These are phyloP conservation scores for Microcaecilia unicolor DNA, from an alignment of 2,797 vertebrate genomes.

Conservation along the genomic window DNA sequence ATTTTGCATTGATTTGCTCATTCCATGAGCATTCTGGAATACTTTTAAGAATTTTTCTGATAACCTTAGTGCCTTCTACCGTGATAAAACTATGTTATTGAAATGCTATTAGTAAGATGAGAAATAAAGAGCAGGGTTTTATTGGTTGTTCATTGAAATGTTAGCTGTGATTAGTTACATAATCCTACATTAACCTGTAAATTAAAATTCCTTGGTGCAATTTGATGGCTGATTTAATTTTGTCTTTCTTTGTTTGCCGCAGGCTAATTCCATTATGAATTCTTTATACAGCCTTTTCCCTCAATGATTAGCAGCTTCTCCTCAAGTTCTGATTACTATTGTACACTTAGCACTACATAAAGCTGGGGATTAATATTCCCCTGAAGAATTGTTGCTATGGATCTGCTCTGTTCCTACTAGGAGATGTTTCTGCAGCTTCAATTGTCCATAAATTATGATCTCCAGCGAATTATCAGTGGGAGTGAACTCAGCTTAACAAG, in stretches of 20 bases:
- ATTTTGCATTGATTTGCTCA: slow-evolving; percentile 43
- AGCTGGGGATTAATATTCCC: slow-evolving; percentile 99
- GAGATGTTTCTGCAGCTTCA: slow-evolving; percentile 97
- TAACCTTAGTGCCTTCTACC: slow-evolving; percentile 43
- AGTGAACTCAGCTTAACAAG: slow-evolving; percentile 82
- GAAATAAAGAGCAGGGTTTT: slow-evolving; percentile 60
- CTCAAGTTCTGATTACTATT: slow-evolving; percentile 99
- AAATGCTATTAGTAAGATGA: slow-evolving; percentile 58
- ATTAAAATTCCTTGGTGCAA: slow-evolving; percentile 99
- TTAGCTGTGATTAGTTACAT: slow-evolving; percentile 99
- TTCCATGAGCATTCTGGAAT: slow-evolving; percentile 34
- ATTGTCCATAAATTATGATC: slow-evolving; percentile 99
- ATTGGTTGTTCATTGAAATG: slow-evolving; percentile 81
- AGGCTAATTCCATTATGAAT: slow-evolving; percentile 99
- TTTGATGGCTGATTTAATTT: slow-evolving; percentile 99
- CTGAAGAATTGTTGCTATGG: slow-evolving; percentile 98
- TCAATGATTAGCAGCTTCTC: slow-evolving; percentile 99
- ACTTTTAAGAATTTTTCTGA: slow-evolving; percentile 47
- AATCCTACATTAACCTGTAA: slow-evolving; percentile 99
- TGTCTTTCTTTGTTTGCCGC: slow-evolving; percentile 88
- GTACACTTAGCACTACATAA: slow-evolving; percentile 99
- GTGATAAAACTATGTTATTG: slow-evolving; percentile 59
- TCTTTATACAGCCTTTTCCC: slow-evolving; percentile 99
- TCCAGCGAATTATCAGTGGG: slow-evolving; percentile 92
- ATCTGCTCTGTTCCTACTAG: slow-evolving; percentile 90